Evolutionary conservation across 2,113 vertebrate genomes (phyloP), one percentile per base, ranked within the genome.

Genomic region (Vulpes vulpes): DNA sequence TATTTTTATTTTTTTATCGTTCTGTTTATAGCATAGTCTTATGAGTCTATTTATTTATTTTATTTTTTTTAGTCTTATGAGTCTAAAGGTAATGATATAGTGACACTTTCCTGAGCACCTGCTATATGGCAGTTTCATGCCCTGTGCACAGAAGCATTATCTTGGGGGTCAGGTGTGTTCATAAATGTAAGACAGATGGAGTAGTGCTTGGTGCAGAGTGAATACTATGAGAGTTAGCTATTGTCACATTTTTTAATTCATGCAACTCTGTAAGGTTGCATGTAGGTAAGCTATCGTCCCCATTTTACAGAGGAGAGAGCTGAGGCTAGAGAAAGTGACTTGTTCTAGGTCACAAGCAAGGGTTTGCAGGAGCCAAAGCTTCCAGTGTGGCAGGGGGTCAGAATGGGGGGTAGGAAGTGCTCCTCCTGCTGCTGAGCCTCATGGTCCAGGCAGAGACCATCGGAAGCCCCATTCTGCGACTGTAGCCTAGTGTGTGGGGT

Each of bases 301-400:
- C n/a, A 59, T 88, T 76, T 95, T 81, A 38, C 43, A 79, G 83
- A 91, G 71, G 87, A 83, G 30, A 85, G 87, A 95, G 89, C 84
- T 25, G 81, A 95, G 84, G 69, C 96, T 67, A 65, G 90, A 96
- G 89, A 86, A 73, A 35, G n/a, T 85, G 84, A 62, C 60, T 97
- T 94, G 80, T 38, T 91, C 86, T 1, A 16, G 94, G 64, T 80
- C 89, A n/a, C 74, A 38, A 43, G 62, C 51, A n/a, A 60, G 32
- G 78, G n/a, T 89, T 91, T 93, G 49, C 67, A 82, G 71, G 62
- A 86, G 27, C 55, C 65, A 65, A 74, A 91, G 62, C n/a, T 88
- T 62, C 27, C 35, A 67, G 19, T 27, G 16, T 17, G 3, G 60
- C 3, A 10, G 60, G 60, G 22, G 60, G 43, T 43, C 43, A 43